Base-by-base conservation (phyloP, 1,140 invertebrate genomes). In the Dendrolimus kikuchii region DNA sequence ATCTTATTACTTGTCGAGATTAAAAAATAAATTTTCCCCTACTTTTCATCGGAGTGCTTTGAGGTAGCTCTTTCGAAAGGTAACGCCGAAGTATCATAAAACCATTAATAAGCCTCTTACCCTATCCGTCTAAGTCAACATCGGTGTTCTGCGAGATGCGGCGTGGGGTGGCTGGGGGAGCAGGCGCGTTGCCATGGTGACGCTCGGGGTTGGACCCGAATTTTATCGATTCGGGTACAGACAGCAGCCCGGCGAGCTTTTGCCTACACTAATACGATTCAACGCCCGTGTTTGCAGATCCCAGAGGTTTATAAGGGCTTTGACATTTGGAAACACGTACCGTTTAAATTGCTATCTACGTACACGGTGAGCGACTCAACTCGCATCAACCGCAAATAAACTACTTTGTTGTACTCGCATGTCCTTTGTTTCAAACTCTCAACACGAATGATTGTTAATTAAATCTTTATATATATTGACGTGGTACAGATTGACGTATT, bases 91-190 rank as follows among this genome's bases (percentile, higher is more conserved):
- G 74, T 77, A 86, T 81, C 73, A 82, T 76, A 80, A 83, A 82
- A 81, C 77, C 82, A 86, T 86, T 86, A 83, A 81, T 86, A 86
- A 86, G 80, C 80, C 80, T 81, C 77, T 86, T 86, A 86, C 82
- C 74, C 80, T 82, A 86, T 86, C 79, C 82, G 80, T 86, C 82
- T 86, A 82, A 83, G 80, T 86, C 82, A 86, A 86, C 82, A 83
- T 81, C 73, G 77, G 66, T 80, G 79, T 77, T 75, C 72, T 71
- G 64, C 53, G 74, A 72, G 74, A 77, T 71, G 73, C 59, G 68
- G 68, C 52, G 74, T 68, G 66, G 67, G 57, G 65, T 52, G 52
- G 59, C 54, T 60, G 66, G 66, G 55, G 53, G 50, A 42, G 53
- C 57, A 53, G 57, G 74, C 62, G 66, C 64, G 81, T 86, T 65